A percentile compares a stretch with the other conserved stretches of the same genome.
Conservation (phyloP, 2,113 vertebrate genomes). For the Arenaria interpres region DNA sequence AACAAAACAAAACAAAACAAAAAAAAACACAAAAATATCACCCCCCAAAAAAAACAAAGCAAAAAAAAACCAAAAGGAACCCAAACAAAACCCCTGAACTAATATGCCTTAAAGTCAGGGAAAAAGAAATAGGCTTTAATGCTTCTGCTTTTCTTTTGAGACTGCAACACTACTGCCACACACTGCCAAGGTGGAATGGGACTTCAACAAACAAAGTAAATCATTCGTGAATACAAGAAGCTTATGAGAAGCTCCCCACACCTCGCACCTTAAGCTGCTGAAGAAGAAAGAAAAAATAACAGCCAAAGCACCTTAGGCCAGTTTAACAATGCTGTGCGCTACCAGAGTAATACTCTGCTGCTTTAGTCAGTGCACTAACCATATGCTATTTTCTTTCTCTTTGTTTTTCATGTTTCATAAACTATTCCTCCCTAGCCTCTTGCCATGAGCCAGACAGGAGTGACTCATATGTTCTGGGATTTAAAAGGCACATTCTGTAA, state of each 20-base stretch:
- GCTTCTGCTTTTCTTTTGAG: not conserved
- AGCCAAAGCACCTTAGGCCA: not conserved
- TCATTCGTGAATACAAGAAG: not conserved
- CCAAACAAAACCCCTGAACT: not conserved
- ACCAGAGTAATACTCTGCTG: not conserved
- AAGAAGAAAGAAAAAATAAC: not conserved
- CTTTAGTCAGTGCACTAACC: not conserved
- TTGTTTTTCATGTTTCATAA: not conserved
- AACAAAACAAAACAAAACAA: too few species aligned
- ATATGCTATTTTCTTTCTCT: not conserved
- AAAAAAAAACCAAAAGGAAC: not conserved
- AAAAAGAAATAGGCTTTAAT: not conserved
- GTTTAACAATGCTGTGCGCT: not conserved
- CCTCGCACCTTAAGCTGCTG: not conserved
- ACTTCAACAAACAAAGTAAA: not conserved
- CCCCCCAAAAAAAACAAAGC: not conserved
- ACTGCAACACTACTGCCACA: not conserved
- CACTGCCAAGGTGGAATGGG: not conserved
- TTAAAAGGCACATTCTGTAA: constrained; percentile 16
- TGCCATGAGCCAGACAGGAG: not conserved
- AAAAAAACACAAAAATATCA: too few species aligned
- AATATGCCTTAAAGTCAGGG: not conserved
- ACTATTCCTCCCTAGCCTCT: not conserved
- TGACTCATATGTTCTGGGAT: constrained; percentile 41
- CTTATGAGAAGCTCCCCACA: not conserved